These are phyloP conservation scores for Lampris megalopsis DNA, from an alignment of 2,113 vertebrate species.

Conservation along the genomic window DNA sequence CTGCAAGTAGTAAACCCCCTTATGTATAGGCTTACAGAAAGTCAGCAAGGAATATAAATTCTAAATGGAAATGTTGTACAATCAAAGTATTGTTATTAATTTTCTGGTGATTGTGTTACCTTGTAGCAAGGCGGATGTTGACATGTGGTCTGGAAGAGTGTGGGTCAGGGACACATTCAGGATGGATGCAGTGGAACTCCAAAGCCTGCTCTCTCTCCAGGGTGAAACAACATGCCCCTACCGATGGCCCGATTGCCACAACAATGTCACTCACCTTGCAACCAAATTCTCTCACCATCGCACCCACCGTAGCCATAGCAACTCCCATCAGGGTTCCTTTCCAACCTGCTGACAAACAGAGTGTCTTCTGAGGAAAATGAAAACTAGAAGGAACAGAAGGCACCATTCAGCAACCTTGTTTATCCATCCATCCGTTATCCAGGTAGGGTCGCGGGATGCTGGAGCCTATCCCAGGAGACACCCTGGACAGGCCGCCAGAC, in stretches of 20 bases:
- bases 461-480: too few species aligned
- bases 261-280: conserved; percentile 83
- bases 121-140: conserved; percentile 90
- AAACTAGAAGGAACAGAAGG: background rate
- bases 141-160: conserved; percentile 81
- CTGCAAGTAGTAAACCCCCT: too few species aligned
- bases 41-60: too few species aligned
- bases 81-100: background rate
- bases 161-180: conserved; percentile 84
- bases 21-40: too few species aligned
- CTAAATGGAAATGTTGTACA: too few species aligned
- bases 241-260: conserved; percentile 89
- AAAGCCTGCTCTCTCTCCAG: conserved; percentile 82
- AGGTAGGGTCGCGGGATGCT: too few species aligned
- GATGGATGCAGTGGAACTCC: conserved; percentile 85
- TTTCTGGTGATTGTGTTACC: conserved; percentile 73
- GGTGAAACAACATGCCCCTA: conserved; percentile 92
- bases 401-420: background rate
- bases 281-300: conserved; percentile 88
- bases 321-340: conserved; percentile 90
- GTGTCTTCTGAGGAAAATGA: background rate
- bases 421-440: too few species aligned
- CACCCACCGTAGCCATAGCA: conserved; percentile 89
- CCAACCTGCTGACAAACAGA: conserved; percentile 84
- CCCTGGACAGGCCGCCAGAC: too few species aligned